Evolutionary conservation across 2,797 vertebrate species (phyloP), one percentile per base, ranked within the genome.

Genomic region (Schizothorax lantsangensis): DNA sequence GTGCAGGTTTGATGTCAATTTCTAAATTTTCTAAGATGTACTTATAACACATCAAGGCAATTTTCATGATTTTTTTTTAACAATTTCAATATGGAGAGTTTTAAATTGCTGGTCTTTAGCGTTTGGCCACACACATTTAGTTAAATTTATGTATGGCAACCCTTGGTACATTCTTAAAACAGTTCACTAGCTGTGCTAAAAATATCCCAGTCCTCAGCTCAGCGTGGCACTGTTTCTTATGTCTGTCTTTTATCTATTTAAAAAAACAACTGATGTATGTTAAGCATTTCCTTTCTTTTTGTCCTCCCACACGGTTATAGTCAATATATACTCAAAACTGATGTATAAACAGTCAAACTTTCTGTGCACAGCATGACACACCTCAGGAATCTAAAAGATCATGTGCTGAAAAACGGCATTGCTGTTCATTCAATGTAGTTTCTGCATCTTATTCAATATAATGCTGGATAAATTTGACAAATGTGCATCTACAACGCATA

Each of bases 221-320:
- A 90, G 89, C 88, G 74, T 89, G 89, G 88, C 82, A 88, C 79
- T 85, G 84, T 78, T 82, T 88, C 1, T 30, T 30, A 30, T 30
- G 30, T 30, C 88, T 88, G 89, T 84, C 91, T 93, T 93, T 94
- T 38, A 92, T 94, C 92, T 94, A 92, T 94, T 95, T 93, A 88
- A 74, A 92, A 89, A 38, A 77, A 86, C 88, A 82, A 88, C 88
- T 88, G 79, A 87, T 89, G 90, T 91, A 87, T 87, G 84, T 87
- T 90, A 59, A 75, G 79, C 77, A 47, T 19, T 47, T 84, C 10
- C 19, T 87, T 82, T 80, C 40, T 93, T 91, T 92, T 88, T 85
- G 83, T 86, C 75, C 88, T 79, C 68, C 88, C 84, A 89, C 80
- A 78, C 57, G n/a, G 36, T 73, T 30, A 57, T 59, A 54, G 57